Base-by-base conservation (phyloP, 2,113 vertebrate species). In the Perccottus glenii region DNA sequence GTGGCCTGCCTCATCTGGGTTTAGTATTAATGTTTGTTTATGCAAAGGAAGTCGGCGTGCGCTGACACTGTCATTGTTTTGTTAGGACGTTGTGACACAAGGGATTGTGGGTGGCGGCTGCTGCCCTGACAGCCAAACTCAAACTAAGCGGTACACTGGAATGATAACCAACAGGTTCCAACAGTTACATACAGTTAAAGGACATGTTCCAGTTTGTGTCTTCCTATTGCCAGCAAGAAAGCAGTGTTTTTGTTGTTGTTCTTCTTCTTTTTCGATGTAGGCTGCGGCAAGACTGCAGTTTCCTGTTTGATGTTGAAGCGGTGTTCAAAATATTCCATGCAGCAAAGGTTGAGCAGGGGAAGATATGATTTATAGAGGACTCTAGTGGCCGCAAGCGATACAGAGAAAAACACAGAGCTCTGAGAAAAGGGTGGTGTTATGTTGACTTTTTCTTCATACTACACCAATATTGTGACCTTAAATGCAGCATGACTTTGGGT, bases 371-470 rank as follows among this genome's bases (percentile, higher is more conserved):
- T 42, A 32, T 87, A 72, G 81, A 82, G 86, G 82, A 65, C 85
- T 82, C 86, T 87, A 82, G 86, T 86, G 88, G 87, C 32, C 53
- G 27, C 60, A 70, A 12, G 5, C 53, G 56, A 64, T 16, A 66
- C 15, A 11, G 44, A n/a, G 67, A 76, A 68, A 60, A 48, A 9
- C 57, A n/a, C 36, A 36, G 44, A 45, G 32, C 47, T 57, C 38
- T 36, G 46, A 15, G 44, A 68, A 53, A 65, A 65, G 65, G 55
- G 9, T 38, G 59, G 19, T 70, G 40, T 47, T 77, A 70, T 72
- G 19, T 27, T 27, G 19, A 2, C 3, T 27, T 27, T 27, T 27
- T 27, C 19, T 27, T 27, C 19, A 27, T 27, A 27, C 19, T 27
- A 27, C 19, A 27, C 19, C 3, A 50, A 48, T 57, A 55, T 56